Base-by-base conservation (phyloP, 2,888 invertebrate species). In the Xanthia icteritia region DNA sequence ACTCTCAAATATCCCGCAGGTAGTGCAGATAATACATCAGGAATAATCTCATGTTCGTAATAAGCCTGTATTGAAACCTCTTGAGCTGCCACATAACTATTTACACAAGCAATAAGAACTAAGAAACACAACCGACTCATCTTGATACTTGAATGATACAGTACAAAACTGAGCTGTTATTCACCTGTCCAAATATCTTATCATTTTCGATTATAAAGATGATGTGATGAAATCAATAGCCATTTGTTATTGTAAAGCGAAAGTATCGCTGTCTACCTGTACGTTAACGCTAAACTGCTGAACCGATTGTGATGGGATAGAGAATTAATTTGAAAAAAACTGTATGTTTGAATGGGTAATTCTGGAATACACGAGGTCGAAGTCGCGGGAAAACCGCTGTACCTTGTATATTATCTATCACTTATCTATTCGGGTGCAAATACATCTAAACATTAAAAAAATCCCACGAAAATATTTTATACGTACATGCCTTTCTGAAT, bases 51-150 rank as follows among this genome's bases (percentile, higher is more conserved):
- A 75, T 88, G 78, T 4, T 79, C 67, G 4, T 80, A 27, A 73
- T 87, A 88, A 2, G 86, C 83, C 95, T 0, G n/a, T 4, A n/a
- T 69, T 23, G 48, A 76, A 4, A 65, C 39, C 5, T 56, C 64
- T 56, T 31, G 76, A 58, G n/a, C 48, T 4, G 48, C 31, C 3
- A 71, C 58, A 20, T 68, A 70, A 68, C 23, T 65, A 56, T 63
- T 72, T 1, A 67, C 13, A 45, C 27, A 65, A 45, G 60, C 23
- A 17, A 83, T 9, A 36, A 85, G 2, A 60, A 83, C n/a, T n/a
- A 74, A 1, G 20, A 74, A 4, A 54, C 54, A 70, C 65, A 66
- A 63, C 13, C 17, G 63, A 54, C 5, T 61, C 81, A 81, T 82
- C 73, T 78, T 81, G 83, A 36, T 67, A 56, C 15, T 65, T 15